A percentile compares a stretch with the other conserved stretches of the same genome.
These are phyloP conservation scores for Conus ventricosus DNA, from an alignment of 1,140 invertebrate genomes.

Conservation along the genomic window DNA sequence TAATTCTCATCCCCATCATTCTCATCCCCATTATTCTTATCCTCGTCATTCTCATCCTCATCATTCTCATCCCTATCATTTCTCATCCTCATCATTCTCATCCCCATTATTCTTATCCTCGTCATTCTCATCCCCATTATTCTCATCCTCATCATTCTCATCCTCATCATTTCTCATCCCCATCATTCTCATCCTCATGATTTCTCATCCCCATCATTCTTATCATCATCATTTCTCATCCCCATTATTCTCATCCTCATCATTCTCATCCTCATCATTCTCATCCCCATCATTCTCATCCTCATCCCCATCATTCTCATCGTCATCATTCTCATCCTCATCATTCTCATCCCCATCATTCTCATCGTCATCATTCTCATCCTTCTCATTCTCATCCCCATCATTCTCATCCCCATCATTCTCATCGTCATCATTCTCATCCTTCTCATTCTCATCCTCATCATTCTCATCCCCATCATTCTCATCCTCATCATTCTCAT, in stretches of 20 bases:
- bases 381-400: neutral
- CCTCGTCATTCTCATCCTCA: too few species aligned
- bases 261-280: too few species aligned
- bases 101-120: neutral
- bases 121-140: neutral
- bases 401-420: too few species aligned
- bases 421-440: too few species aligned
- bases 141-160: neutral
- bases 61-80: neutral
- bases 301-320: neutral
- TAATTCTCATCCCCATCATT: neutral
- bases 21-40: too few species aligned
- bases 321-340: neutral
- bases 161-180: neutral
- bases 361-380: neutral
- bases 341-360: too few species aligned
- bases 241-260: too few species aligned
- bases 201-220: too few species aligned
- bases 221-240: too few species aligned
- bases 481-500: neutral
- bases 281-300: neutral
- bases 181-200: neutral
- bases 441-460: too few species aligned
- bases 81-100: neutral
- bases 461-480: too few species aligned